These are phyloP conservation scores for Saguinus midas DNA, from an alignment of 2,113 vertebrate species.

Conservation along the genomic window DNA sequence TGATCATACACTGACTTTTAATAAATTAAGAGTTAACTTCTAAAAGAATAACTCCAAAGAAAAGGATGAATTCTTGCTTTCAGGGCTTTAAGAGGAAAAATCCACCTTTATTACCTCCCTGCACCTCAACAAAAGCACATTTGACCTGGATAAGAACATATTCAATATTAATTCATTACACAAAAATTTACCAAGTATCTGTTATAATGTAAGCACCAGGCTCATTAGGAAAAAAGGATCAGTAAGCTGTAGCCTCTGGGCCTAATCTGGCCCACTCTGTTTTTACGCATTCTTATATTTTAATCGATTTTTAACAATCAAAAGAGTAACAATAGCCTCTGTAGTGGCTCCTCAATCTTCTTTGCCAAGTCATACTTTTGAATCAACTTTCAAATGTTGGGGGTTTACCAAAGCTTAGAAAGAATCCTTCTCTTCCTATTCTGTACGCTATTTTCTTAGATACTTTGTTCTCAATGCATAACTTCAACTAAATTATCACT, in stretches of 20 bases:
- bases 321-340: background rate
- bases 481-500: constrained; percentile 16
- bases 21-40: background rate
- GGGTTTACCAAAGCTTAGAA: background rate
- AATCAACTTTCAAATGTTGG: background rate
- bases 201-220: background rate
- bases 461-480: background rate
- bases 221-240: background rate
- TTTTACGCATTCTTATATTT: background rate
- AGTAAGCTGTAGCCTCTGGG: background rate
- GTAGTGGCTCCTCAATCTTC: background rate
- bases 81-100: background rate
- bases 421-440: constrained; percentile 6
- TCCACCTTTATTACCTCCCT: background rate
- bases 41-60: background rate
- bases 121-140: background rate
- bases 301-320: background rate
- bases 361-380: background rate
- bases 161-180: constrained; percentile 1
- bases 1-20: background rate
- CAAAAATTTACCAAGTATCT: background rate
- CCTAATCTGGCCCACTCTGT: background rate
- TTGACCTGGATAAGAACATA: background rate
- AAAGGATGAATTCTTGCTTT: constrained; percentile 42
- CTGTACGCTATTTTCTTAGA: background rate